Evolutionary conservation across 2,797 vertebrate species (phyloP).

Genomic region (Lutjanus argentimaculatus): DNA sequence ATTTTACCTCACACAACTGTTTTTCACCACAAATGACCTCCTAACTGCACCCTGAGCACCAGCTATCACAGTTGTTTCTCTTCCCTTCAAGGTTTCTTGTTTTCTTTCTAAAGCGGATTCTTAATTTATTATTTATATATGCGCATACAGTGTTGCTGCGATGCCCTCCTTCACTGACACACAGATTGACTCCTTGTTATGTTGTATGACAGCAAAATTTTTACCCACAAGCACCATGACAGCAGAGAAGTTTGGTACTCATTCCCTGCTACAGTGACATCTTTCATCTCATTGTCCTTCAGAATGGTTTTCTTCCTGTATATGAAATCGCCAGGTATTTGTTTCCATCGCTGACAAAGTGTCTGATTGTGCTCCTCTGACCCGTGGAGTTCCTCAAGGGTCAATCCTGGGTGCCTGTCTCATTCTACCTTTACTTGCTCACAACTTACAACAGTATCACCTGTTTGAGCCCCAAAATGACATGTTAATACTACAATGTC

Average conservation of each 20-base stretch:
- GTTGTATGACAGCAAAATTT: background rate
- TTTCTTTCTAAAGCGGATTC: background rate
- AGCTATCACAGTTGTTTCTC: background rate
- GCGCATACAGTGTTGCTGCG: background rate
- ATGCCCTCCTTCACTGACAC: background rate
- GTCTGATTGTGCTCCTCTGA: conserved; percentile 1
- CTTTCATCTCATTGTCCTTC: conserved; percentile 12
- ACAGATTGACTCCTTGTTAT: conserved; percentile 13
- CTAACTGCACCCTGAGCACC: background rate
- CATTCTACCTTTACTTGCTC: background rate
- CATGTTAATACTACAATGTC: background rate
- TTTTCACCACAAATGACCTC: background rate
- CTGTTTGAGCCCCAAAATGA: background rate
- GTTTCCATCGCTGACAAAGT: conserved; percentile 15
- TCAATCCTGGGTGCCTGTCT: background rate
- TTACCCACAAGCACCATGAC: conserved; percentile 1
- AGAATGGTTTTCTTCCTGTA: background rate
- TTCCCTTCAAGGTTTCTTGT: background rate
- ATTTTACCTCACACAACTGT: background rate
- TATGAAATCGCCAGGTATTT: background rate
- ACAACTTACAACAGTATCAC: no score
- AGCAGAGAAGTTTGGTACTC: conserved; percentile 7
- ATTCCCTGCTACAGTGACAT: conserved; percentile 21
- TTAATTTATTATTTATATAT: conserved; percentile 7
- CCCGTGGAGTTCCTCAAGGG: conserved; percentile 11